These are phyloP conservation scores for Drosophila tsacasi DNA, from an alignment of 1,140 invertebrate species.

Conservation along the genomic window DNA sequence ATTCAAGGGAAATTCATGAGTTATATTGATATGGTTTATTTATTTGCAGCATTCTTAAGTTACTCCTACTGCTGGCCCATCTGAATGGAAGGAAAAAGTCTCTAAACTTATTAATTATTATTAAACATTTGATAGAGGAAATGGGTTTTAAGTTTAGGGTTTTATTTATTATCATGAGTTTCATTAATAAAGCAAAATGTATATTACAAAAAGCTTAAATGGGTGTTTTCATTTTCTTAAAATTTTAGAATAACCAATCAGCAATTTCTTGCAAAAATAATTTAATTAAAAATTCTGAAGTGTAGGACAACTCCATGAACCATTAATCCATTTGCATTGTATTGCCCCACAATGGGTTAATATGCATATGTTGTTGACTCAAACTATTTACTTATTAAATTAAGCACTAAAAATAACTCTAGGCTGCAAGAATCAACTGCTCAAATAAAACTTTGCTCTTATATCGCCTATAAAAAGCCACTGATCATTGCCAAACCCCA, in stretches of 20 bases:
- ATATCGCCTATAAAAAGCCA: conserved; percentile 17
- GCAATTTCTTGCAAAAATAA: too few species aligned
- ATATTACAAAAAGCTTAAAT: too few species aligned
- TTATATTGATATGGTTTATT: not conserved
- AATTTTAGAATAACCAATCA: too few species aligned
- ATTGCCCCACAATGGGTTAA: not conserved
- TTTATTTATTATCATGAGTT: not conserved
- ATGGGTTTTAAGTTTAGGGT: too few species aligned
- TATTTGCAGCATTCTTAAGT: conserved; percentile 19
- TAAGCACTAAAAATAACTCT: not conserved
- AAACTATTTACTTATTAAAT: conserved; percentile 18
- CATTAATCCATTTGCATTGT: not conserved
- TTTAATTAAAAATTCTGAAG: too few species aligned
- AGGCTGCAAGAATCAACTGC: conserved; percentile 20
- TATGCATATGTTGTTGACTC: not conserved
- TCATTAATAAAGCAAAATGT: not conserved
- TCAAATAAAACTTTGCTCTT: conserved; percentile 9
- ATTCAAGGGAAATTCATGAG: rapidly evolving
- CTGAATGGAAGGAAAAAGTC: not conserved
- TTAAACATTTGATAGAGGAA: not conserved
- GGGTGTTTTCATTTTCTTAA: too few species aligned
- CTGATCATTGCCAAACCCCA: not conserved
- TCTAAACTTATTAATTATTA: not conserved
- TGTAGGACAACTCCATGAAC: not conserved
- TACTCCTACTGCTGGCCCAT: conserved; percentile 1